Evolutionary conservation across 1,140 invertebrate species (phyloP).

Genomic region (Elymnias hypermnestra): DNA sequence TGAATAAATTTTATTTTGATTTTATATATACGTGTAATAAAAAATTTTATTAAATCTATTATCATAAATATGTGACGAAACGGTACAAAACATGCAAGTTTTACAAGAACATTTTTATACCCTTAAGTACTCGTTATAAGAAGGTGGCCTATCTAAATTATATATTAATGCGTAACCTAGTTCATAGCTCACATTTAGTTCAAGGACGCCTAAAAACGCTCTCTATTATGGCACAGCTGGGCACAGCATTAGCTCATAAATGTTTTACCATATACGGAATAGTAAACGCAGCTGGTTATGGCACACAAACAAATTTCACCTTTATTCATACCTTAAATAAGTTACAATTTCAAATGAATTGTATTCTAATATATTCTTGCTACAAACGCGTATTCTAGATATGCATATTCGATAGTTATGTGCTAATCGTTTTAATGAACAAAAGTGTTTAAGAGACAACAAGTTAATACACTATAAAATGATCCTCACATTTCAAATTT

Average conservation of each 20-base stretch:
- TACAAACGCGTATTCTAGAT: neutral
- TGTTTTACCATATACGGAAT: conserved; percentile 17
- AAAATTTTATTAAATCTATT: too few relatives aligned
- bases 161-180: neutral
- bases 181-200: conserved; percentile 7
- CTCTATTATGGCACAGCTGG: conserved; percentile 11
- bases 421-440: conserved; percentile 3
- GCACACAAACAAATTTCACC: neutral
- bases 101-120: too few relatives aligned
- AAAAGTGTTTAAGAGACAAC: conserved; percentile 1
- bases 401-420: conserved; percentile 1
- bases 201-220: conserved; percentile 9
- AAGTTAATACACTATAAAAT: neutral
- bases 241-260: conserved; percentile 12
- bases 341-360: neutral
- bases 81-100: too few relatives aligned
- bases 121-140: too few relatives aligned
- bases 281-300: conserved; percentile 8
- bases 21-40: too few relatives aligned
- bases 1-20: too few relatives aligned
- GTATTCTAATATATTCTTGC: neutral
- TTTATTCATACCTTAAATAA: neutral
- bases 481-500: too few relatives aligned
- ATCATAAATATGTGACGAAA: too few relatives aligned
- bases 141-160: too few relatives aligned